Percentiles rank a stretch among this genome's conserved stretches.
phyloP scores from a whole-genome alignment of 2,113 vertebrate genomes.

The Hypocryptadius cinnamomeus region DNA sequence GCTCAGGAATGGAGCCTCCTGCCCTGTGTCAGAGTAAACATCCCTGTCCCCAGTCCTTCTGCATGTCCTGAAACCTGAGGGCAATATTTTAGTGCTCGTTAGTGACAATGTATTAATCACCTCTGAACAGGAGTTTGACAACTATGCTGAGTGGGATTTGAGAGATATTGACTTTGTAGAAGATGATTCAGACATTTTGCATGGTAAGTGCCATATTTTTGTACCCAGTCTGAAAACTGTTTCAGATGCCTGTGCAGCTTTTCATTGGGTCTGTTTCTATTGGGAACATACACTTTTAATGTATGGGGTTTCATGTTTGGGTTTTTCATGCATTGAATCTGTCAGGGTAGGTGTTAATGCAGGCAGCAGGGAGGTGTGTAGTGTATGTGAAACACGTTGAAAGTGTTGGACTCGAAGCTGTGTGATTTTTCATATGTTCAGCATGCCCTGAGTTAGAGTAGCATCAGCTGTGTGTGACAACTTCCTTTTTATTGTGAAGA shows the following conservation, averaged over 20 bases:
- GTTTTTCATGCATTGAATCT: background rate
- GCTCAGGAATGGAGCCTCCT: background rate
- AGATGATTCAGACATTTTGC: conserved; percentile 95
- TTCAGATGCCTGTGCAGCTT: background rate
- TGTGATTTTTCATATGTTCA: background rate
- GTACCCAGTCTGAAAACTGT: background rate
- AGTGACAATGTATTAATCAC: background rate
- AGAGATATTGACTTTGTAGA: conserved; percentile 99
- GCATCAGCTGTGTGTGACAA: background rate
- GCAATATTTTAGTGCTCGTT: background rate
- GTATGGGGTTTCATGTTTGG: background rate
- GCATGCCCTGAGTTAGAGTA: background rate
- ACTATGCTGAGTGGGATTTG: conserved; percentile 98
- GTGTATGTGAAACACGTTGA: background rate
- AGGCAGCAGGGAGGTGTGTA: background rate
- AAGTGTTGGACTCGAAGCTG: background rate
- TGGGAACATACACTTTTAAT: background rate
- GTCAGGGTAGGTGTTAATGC: background rate
- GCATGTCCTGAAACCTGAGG: background rate
- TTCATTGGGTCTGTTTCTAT: background rate
- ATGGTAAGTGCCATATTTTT: conserved; percentile 72
- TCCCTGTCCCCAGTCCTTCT: background rate
- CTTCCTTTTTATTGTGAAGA: background rate
- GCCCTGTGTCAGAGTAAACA: background rate
- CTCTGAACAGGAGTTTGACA: conserved; percentile 91